Evolutionary conservation across 2,888 invertebrate species (phyloP).

Genomic region (Penaeus monodon): DNA sequence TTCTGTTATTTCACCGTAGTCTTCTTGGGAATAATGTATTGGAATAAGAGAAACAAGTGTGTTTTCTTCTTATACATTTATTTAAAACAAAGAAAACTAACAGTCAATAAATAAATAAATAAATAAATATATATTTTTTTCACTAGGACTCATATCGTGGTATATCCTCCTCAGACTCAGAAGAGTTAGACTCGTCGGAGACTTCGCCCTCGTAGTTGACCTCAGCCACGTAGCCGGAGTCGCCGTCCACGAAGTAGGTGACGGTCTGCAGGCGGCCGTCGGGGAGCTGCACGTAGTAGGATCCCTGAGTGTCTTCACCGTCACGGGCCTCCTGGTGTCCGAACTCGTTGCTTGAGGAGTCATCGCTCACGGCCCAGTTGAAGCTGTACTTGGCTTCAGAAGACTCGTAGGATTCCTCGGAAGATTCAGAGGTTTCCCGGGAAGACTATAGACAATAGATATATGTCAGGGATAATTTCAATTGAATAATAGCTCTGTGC

Average conservation of each 20-base stretch:
- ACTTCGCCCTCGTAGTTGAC: slow-evolving; percentile 33
- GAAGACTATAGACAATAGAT: no score
- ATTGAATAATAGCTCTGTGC: no score
- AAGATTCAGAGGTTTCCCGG: no score
- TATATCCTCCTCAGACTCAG: slow-evolving; percentile 9
- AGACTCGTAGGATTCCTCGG: slow-evolving; percentile 13
- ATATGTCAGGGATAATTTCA: no score
- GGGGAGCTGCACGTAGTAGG: slow-evolving; percentile 41
- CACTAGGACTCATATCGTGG: neutral
- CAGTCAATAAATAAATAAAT: no score
- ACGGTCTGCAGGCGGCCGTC: slow-evolving; percentile 43
- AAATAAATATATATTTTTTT: no score
- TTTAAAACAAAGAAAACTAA: no score
- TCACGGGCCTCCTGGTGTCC: slow-evolving; percentile 34
- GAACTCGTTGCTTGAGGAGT: slow-evolving; percentile 27
- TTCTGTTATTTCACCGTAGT: no score
- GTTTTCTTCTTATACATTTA: no score
- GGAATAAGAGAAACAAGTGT: no score
- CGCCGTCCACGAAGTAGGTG: slow-evolving; percentile 33
- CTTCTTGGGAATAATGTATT: no score
- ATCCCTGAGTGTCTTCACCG: slow-evolving; percentile 29
- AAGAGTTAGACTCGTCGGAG: slow-evolving; percentile 6
- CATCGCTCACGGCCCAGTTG: slow-evolving; percentile 27
- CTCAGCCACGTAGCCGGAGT: slow-evolving; percentile 37
- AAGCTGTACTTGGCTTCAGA: slow-evolving; percentile 39